Base-by-base conservation (phyloP, 2,888 invertebrate species). In the Carcina quercana region DNA sequence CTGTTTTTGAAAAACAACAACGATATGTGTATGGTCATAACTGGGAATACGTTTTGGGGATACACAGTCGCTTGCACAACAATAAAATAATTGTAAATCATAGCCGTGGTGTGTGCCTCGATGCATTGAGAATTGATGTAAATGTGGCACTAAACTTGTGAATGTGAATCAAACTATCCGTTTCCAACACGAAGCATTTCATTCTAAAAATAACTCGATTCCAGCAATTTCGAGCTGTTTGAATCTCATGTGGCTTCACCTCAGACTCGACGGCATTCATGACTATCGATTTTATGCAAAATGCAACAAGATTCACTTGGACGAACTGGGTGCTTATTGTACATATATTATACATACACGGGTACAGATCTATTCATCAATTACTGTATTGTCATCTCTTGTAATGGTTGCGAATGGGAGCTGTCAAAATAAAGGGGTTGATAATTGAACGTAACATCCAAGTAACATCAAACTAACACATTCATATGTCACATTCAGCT, bases 201-300 rank as follows among this genome's bases (percentile, higher is more conserved):
- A 56, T 62, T n/a, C 64, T 70, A 67, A 69, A 72, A 69, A 68
- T 70, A 68, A 67, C 68, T 47, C 57, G 52, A 64, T 70, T 64
- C 55, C 54, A 56, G 62, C 53, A 60, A 72, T 72, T 72, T 71
- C 58, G 53, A 60, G 55, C 57, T 55, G 62, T 59, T 31, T 56
- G 63, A 68, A 62, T 68, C 69, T 72, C 72, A 61, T 65, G 61
- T 48, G 58, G 56, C 15, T 14, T 3, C 47, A 47, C 52, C 47
- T 52, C 59, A 56, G 58, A 59, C 59, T 59, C 24, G 12, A 65
- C 59, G 60, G 67, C 75, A 79, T 80, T 82, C 80, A 76, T 72
- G 79, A 74, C 68, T 78, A 83, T 83, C 78, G 83, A 83, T 83
- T 83, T 82, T 82, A 82, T 83, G 82, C 80, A 83, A 82, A 83